A percentile compares a stretch with the other conserved stretches of the same genome.
These are phyloP conservation scores for Hermetia illucens DNA, from an alignment of 1,140 invertebrate genomes.

Conservation along the genomic window DNA sequence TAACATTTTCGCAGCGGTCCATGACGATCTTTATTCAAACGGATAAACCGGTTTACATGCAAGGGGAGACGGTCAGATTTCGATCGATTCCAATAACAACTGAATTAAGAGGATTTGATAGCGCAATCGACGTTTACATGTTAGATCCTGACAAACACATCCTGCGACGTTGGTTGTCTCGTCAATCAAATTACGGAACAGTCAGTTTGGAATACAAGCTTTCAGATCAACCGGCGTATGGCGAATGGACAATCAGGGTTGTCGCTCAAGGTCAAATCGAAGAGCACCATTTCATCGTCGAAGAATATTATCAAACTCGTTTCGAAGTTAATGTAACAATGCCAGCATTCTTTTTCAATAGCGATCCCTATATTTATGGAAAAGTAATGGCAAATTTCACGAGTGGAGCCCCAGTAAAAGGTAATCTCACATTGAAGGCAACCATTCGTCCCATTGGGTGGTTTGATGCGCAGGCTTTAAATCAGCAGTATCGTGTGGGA, in stretches of 20 bases:
- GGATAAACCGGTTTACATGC: conserved; percentile 91
- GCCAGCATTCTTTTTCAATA: conserved; percentile 83
- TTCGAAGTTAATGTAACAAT: conserved; percentile 93
- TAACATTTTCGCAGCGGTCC: conserved; percentile 72
- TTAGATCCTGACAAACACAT: conserved; percentile 73
- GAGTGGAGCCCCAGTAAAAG: conserved; percentile 64
- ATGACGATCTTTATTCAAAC: conserved; percentile 93
- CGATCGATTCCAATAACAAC: conserved; percentile 81
- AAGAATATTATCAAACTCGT: conserved; percentile 88
- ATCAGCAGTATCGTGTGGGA: conserved; percentile 27
- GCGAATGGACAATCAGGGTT: conserved; percentile 81
- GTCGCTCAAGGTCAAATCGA: conserved; percentile 78
- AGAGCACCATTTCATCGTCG: conserved; percentile 72
- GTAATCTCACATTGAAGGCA: conserved; percentile 75
- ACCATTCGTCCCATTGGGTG: conserved; percentile 53
- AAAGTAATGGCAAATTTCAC: conserved; percentile 88
- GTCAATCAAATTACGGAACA: conserved; percentile 73
- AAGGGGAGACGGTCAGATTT: conserved; percentile 77
- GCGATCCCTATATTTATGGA: conserved; percentile 66
- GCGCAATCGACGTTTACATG: conserved; percentile 81
- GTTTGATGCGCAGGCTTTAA: conserved; percentile 31
- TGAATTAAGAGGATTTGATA: conserved; percentile 71
- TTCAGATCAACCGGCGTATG: conserved; percentile 82
- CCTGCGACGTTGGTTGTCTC: conserved; percentile 78
- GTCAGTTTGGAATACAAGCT: conserved; percentile 81